Conservation (phyloP, 2,797 vertebrate species). For the Gymnodraco acuticeps region DNA sequence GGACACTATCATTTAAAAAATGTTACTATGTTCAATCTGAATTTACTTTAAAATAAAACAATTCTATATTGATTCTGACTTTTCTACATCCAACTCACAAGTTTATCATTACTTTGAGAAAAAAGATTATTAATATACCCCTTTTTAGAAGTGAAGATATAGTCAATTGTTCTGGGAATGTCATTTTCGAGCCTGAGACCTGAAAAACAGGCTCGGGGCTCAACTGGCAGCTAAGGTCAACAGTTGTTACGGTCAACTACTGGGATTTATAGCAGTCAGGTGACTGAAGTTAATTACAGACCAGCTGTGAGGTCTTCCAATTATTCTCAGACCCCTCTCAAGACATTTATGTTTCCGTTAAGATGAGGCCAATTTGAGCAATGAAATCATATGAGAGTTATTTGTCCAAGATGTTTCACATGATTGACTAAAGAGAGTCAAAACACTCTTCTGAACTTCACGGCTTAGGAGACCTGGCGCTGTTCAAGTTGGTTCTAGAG, state of each 20-base stretch:
- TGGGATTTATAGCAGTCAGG: slow-evolving; percentile 53
- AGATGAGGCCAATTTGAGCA: slow-evolving; percentile 66
- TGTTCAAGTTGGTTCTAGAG: neutral
- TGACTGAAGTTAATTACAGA: slow-evolving; percentile 56
- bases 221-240: slow-evolving; percentile 39
- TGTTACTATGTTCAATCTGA: too few species aligned
- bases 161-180: too few species aligned
- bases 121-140: too few species aligned
- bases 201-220: too few species aligned
- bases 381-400: slow-evolving; percentile 71
- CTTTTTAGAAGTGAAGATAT: too few species aligned
- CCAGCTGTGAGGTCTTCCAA: slow-evolving; percentile 60
- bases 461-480: slow-evolving; percentile 5
- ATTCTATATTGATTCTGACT: too few species aligned
- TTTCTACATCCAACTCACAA: too few species aligned
- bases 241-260: slow-evolving; percentile 45
- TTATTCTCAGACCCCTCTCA: slow-evolving; percentile 50
- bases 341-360: slow-evolving; percentile 60
- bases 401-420: slow-evolving; percentile 58
- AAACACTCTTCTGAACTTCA: slow-evolving; percentile 27
- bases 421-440: slow-evolving; percentile 31
- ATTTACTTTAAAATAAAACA: too few species aligned
- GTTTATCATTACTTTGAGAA: too few species aligned
- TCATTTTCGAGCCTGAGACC: too few species aligned
- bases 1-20: too few species aligned